Evolutionary conservation across 2,113 vertebrate species (phyloP).

Genomic region (Petromus typicus): DNA sequence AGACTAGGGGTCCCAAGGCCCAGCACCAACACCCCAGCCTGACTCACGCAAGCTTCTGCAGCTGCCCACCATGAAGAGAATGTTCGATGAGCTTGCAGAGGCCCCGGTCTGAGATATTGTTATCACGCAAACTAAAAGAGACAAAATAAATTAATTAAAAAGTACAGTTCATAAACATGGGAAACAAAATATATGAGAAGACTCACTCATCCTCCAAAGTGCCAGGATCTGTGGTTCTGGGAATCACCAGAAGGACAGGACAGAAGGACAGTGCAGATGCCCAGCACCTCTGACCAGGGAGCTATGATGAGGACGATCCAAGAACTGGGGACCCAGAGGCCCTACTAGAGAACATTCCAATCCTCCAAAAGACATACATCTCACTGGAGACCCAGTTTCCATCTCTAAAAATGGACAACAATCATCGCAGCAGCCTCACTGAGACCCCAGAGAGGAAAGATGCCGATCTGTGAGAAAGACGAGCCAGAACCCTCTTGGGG

Average conservation of each 20-base stretch:
- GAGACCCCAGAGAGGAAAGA: background rate
- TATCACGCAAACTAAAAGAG: conserved; percentile 89
- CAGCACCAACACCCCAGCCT: accelerated
- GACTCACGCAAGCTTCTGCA: conserved; percentile 92
- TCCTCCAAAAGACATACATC: background rate
- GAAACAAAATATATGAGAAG: background rate
- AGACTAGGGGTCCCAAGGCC: accelerated
- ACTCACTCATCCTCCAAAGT: background rate
- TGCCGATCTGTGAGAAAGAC: background rate
- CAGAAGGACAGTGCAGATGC: background rate
- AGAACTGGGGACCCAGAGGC: background rate
- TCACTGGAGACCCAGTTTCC: background rate
- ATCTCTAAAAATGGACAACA: background rate
- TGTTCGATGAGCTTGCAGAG: conserved; percentile 87
- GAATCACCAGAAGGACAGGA: background rate
- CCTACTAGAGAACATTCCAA: background rate
- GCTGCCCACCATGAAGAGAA: conserved; percentile 85
- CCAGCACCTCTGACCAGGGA: background rate
- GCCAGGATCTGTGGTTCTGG: background rate
- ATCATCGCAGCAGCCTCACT: background rate
- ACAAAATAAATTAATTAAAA: background rate
- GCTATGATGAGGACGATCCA: accelerated
- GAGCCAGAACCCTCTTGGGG: background rate
- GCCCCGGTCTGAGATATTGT: conserved; percentile 91
- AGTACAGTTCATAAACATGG: background rate